phyloP scores from a whole-genome alignment of 2,113 vertebrate genomes.

The Macrotus californicus region DNA sequence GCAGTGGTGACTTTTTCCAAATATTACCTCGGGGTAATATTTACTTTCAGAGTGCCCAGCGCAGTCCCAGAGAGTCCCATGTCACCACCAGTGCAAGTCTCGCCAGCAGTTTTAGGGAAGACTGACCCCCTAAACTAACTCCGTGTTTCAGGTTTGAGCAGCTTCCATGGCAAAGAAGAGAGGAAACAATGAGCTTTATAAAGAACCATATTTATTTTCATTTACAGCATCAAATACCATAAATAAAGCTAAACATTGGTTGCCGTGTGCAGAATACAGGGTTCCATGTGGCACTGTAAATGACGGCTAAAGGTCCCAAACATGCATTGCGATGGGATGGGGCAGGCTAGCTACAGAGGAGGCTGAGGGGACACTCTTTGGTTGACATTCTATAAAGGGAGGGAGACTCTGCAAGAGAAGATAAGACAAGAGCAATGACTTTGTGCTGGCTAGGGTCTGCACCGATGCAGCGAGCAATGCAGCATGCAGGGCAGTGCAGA shows the following conservation, averaged over 20 bases:
- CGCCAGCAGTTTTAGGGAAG: constrained; percentile 50
- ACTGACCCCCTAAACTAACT: constrained; percentile 28
- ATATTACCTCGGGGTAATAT: constrained; percentile 75
- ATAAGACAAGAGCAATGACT: constrained; percentile 77
- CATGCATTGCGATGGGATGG: constrained; percentile 66
- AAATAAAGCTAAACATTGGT: constrained; percentile 87
- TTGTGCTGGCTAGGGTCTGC: constrained; percentile 28
- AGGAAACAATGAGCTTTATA: constrained; percentile 84
- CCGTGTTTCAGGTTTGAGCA: constrained; percentile 59
- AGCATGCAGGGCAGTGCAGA: constrained; percentile 34
- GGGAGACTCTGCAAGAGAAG: constrained; percentile 91
- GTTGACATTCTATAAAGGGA: constrained; percentile 79
- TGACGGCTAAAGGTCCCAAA: constrained; percentile 74
- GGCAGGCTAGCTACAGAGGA: constrained; percentile 73
- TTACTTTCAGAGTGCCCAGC: constrained; percentile 52
- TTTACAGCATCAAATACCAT: constrained; percentile 90
- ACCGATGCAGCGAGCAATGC: not conserved
- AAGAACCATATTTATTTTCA: constrained; percentile 92
- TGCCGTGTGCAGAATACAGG: constrained; percentile 85
- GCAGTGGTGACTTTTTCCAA: constrained; percentile 55
- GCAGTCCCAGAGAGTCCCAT: constrained; percentile 60
- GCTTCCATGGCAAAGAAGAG: constrained; percentile 81
- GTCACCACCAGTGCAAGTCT: constrained; percentile 62
- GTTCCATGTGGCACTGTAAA: constrained; percentile 80
- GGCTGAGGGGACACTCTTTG: constrained; percentile 82